Base-by-base conservation (phyloP, 2,113 vertebrate genomes). In the Addax nasomaculatus region DNA sequence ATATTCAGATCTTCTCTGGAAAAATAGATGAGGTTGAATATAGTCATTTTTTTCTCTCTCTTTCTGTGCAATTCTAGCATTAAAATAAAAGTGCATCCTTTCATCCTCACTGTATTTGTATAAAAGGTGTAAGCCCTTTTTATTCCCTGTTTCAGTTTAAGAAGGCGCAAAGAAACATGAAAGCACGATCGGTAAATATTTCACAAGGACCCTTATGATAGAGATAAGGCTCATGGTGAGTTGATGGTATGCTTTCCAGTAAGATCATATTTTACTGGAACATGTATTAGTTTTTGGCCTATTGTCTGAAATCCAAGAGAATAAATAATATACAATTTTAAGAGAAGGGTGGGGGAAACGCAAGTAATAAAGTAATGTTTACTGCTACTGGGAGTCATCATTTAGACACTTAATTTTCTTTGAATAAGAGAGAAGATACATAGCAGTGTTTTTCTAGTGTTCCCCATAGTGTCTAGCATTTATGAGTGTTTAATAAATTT, bases 401-500 rank as follows among this genome's bases (percentile, higher is more conserved):
- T 94, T 96, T 89, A 85, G 97, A 97, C 57, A 94, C 58, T 83
- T 96, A 58, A 93, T 97, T 95, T 85, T 88, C 62, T 92, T 62
- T 90, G 95, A 96, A 95, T 96, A 93, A 97, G 78, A 89, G n/a
- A 7, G 2, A 62, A 70, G 81, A 90, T 94, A 89, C 70, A n/a
- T 79, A 70, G 70, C 70, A 80, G 7, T 90, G 55, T 90, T 96
- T 92, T 93, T 94, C 76, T 88, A 86, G 51, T 90, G 57, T 76
- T 98, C 70, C 96, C 97, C 64, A 30, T 84, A 84, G 88, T 83
- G 33, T 78, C 94, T 91, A 39, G 45, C 81, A 94, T 85, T 94
- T 97, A 86, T 94, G 90, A 97, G 76, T 91, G 57, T 89, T 98
- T 96, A 98, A 97, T 97, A 97, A 90, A 94, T 96, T 96, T 95